These are phyloP conservation scores for Epinotia bilunana DNA, from an alignment of 2,888 invertebrate genomes.

Conservation along the genomic window DNA sequence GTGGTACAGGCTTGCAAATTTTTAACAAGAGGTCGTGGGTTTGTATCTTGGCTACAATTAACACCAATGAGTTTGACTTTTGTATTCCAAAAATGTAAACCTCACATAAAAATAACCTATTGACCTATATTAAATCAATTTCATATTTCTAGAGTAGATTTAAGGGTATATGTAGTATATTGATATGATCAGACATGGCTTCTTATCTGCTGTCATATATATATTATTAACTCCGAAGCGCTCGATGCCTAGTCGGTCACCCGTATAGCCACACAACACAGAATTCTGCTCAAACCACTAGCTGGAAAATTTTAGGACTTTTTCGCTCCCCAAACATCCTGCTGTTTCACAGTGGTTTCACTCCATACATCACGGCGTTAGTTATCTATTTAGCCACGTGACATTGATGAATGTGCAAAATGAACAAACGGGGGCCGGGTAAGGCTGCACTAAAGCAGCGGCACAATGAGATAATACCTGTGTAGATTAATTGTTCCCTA, in stretches of 20 bases:
- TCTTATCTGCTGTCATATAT: no score
- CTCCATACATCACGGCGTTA: conserved; percentile 75
- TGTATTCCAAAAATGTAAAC: no score
- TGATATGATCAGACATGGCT: no score
- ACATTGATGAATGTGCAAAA: conserved; percentile 72
- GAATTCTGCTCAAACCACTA: neutral
- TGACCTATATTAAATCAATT: no score
- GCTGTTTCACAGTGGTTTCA: conserved; percentile 67
- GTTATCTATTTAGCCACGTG: conserved; percentile 73
- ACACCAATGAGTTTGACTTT: no score
- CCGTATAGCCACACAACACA: neutral
- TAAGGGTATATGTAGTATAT: no score
- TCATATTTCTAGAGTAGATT: no score
- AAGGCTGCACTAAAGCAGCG: conserved; percentile 56
- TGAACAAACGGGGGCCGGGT: conserved; percentile 58
- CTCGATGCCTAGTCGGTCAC: neutral
- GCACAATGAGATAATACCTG: conserved; percentile 58
- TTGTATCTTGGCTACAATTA: no score
- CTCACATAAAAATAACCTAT: no score
- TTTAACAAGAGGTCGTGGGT: no score
- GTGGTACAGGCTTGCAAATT: no score
- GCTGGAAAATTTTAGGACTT: conserved; percentile 43
- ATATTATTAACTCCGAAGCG: neutral
- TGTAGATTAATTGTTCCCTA: conserved; percentile 50
- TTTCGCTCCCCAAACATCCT: conserved; percentile 54